These are phyloP conservation scores for Erpornis zantholeuca DNA, from an alignment of 2,113 vertebrate species.

Conservation along the genomic window DNA sequence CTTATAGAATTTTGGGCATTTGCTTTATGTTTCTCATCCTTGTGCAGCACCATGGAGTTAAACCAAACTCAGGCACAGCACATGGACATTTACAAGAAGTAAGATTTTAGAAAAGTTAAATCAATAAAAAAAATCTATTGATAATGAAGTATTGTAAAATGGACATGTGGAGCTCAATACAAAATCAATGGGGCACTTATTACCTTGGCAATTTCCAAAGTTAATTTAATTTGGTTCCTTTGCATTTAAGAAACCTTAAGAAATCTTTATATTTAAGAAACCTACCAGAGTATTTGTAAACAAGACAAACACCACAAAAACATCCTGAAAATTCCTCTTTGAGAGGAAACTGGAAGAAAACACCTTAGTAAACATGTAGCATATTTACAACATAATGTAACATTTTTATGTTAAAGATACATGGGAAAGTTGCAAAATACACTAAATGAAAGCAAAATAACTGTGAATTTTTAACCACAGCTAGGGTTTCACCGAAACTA, in stretches of 20 bases:
- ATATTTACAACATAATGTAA: not conserved
- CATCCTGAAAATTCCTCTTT: not conserved
- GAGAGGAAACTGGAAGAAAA: not conserved
- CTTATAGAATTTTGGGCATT: not conserved
- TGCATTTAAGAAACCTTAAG: too few relatives aligned
- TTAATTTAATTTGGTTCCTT: not conserved
- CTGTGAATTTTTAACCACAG: not conserved
- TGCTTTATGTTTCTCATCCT: not conserved
- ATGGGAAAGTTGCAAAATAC: not conserved
- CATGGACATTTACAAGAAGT: rapidly evolving
- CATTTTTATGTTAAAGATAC: not conserved
- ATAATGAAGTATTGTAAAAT: not conserved
- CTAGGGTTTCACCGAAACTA: not conserved
- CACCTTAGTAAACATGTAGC: not conserved
- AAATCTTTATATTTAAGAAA: not conserved
- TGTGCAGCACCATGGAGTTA: not conserved
- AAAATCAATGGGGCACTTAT: not conserved
- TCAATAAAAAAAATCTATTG: not conserved
- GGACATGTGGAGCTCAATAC: not conserved
- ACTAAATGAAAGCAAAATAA: not conserved
- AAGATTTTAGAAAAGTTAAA: not conserved
- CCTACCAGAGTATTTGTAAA: not conserved
- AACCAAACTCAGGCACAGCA: not conserved
- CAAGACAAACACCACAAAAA: not conserved
- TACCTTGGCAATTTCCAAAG: not conserved